These are phyloP conservation scores for Urocynchramus pylzowi DNA, from an alignment of 2,113 vertebrate genomes.

Conservation along the genomic window DNA sequence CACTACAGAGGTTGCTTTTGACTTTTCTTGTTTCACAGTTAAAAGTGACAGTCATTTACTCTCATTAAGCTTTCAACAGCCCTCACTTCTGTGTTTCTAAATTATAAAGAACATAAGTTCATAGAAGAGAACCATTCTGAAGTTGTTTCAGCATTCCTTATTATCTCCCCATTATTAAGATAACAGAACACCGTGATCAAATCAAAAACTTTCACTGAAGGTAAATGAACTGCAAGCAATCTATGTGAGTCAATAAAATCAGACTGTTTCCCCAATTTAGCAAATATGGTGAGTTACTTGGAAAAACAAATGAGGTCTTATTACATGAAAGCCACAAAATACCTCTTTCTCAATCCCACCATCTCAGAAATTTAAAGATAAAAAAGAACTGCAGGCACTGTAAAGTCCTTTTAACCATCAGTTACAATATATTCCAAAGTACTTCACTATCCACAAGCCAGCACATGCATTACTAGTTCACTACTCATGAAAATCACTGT, in stretches of 20 bases:
- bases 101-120: not conserved
- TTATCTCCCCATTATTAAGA: not conserved
- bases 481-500: not conserved
- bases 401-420: not conserved
- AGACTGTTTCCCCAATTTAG: not conserved
- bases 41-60: not conserved
- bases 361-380: not conserved
- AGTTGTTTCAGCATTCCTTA: not conserved
- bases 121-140: not conserved
- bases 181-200: not conserved
- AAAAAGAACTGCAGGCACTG: not conserved
- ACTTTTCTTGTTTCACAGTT: not conserved
- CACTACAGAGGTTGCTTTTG: not conserved
- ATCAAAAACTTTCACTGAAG: not conserved
- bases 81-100: not conserved
- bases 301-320: not conserved
- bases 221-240: not conserved
- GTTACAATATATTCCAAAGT: not conserved
- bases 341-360: not conserved
- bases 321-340: not conserved
- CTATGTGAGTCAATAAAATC: not conserved
- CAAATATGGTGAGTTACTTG: not conserved
- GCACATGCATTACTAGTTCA: not conserved
- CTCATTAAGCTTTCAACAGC: not conserved
- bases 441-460: not conserved